Percentiles rank a stretch among this genome's conserved stretches.
Evolutionary conservation across 2,888 invertebrate species (phyloP).

Genomic region (Unio pictorum): DNA sequence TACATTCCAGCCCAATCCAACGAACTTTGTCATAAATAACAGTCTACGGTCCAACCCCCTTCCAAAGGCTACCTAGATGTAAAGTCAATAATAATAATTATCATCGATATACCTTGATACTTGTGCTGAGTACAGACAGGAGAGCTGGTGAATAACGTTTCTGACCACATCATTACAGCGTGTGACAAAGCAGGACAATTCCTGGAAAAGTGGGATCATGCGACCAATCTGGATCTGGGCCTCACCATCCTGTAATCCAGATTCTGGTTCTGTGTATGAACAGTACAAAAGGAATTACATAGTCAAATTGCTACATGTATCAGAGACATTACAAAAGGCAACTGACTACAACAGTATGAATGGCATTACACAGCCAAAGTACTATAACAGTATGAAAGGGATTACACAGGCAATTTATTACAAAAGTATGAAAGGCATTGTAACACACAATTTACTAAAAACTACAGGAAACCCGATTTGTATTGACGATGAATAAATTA

Average conservation of each 20-base stretch:
- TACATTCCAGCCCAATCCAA: no score
- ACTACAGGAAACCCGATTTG: no score
- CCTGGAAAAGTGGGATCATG: constrained; percentile 73
- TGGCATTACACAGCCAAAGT: not conserved
- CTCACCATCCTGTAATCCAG: constrained; percentile 72
- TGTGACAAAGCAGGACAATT: constrained; percentile 80
- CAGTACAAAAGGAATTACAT: not conserved
- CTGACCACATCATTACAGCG: constrained; percentile 82
- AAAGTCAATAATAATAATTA: not conserved
- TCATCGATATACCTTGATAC: constrained; percentile 46
- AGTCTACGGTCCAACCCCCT: no score
- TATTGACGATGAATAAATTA: no score
- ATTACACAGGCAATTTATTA: no score
- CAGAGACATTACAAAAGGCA: not conserved
- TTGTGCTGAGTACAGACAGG: constrained; percentile 75
- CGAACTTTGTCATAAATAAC: no score
- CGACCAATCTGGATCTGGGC: constrained; percentile 73
- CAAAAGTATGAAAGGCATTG: not conserved
- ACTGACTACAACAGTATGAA: not conserved
- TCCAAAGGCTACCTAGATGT: no score
- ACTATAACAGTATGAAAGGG: not conserved
- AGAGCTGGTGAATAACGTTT: constrained; percentile 83
- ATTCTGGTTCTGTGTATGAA: constrained; percentile 58
- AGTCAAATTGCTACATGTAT: not conserved
- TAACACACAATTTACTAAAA: no score